Percentiles rank a stretch among this genome's conserved stretches.
Conservation (phyloP, 2,888 invertebrate species). For the Brenthis daphne region DNA sequence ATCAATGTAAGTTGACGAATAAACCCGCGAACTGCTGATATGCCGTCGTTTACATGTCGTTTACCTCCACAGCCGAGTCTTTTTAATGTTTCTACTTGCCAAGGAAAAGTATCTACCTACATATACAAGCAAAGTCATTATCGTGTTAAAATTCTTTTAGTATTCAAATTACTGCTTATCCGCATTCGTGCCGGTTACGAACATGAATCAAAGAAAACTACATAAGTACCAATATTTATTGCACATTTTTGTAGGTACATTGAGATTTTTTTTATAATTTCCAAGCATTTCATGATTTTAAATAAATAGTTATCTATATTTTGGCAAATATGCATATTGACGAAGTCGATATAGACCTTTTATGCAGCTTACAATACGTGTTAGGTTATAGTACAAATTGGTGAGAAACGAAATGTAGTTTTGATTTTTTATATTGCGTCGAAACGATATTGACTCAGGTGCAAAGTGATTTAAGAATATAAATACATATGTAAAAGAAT, state of each 20-base stretch:
- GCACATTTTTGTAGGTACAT: not conserved
- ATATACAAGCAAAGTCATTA: constrained; percentile 47
- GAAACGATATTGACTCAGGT: constrained; percentile 20
- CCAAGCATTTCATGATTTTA: too few species aligned
- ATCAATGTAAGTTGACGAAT: constrained; percentile 77
- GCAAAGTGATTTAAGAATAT: constrained; percentile 10
- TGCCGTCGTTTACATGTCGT: constrained; percentile 75
- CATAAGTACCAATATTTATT: constrained; percentile 43
- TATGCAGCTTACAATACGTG: not conserved
- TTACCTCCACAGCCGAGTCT: constrained; percentile 66
- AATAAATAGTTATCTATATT: too few species aligned
- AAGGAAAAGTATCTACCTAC: constrained; percentile 56
- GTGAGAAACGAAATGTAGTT: not conserved
- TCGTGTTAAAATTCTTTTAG: constrained; percentile 59
- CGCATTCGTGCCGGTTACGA: constrained; percentile 58
- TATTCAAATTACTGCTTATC: constrained; percentile 70
- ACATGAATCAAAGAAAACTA: constrained; percentile 61
- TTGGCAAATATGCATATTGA: not conserved
- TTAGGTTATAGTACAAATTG: not conserved
- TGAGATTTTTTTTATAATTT: too few species aligned
- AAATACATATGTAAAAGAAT: too few species aligned
- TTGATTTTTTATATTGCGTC: constrained; percentile 1
- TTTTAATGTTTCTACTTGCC: constrained; percentile 56
- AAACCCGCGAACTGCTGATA: constrained; percentile 72
- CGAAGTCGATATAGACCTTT: not conserved